phyloP scores from a whole-genome alignment of 2,113 vertebrate species.

The Epinephelus lanceolatus region DNA sequence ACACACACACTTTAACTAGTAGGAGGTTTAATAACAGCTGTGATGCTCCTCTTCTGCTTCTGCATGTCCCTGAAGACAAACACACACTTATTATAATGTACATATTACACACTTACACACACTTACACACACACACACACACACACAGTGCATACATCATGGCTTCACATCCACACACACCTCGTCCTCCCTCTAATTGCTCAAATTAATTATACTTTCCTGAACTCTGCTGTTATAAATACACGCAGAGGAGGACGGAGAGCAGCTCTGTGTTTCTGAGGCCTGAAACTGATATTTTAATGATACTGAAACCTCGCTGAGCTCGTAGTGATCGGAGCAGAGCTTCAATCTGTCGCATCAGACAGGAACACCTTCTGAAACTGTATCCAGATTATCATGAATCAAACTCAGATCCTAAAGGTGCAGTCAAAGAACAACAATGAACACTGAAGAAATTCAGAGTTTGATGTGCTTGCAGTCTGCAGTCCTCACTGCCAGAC shows the following conservation, averaged over 20 bases:
- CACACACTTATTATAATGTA: not conserved
- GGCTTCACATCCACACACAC: slow-evolving; percentile 29
- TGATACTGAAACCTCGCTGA: slow-evolving; percentile 9
- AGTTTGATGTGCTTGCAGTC: too few species aligned
- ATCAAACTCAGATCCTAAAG: not conserved
- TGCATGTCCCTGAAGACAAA: slow-evolving; percentile 10
- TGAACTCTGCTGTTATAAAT: slow-evolving; percentile 48
- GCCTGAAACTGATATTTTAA: slow-evolving; percentile 22
- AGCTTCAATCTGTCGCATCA: not conserved
- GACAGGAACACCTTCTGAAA: not conserved
- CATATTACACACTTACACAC: not conserved
- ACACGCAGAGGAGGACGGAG: slow-evolving; percentile 48
- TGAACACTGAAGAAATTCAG: too few species aligned
- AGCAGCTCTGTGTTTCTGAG: slow-evolving; percentile 24
- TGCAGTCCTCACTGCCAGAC: too few species aligned
- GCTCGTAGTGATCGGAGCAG: slow-evolving; percentile 5
- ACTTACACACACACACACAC: not conserved
- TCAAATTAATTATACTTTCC: slow-evolving; percentile 60
- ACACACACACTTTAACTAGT: not conserved
- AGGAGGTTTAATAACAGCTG: slow-evolving; percentile 34
- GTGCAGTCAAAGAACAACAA: not conserved
- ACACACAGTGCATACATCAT: slow-evolving; percentile 20
- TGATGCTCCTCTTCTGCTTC: slow-evolving; percentile 15
- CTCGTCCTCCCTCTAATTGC: slow-evolving; percentile 51
- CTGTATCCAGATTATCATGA: not conserved